Conservation (phyloP, 2,113 vertebrate species). For the Platysteira castanea region DNA sequence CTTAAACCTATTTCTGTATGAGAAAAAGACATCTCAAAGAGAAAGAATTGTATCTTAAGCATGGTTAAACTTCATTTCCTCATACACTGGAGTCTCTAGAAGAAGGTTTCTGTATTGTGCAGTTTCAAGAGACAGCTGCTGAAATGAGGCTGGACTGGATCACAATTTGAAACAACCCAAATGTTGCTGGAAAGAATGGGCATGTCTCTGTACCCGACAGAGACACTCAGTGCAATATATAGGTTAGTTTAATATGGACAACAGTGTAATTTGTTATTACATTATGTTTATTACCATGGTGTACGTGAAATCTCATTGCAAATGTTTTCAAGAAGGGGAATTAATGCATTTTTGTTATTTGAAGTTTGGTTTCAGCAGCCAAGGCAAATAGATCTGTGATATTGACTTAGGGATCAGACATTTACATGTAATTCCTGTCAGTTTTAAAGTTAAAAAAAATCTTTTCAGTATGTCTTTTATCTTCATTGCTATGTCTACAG, state of each 20-base stretch:
- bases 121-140: neutral
- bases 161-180: neutral
- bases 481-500: slow-evolving; percentile 14
- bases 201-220: rapidly evolving
- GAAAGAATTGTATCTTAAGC: neutral
- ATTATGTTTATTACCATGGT: neutral
- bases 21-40: neutral
- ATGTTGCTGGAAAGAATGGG: neutral
- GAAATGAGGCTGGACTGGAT: neutral
- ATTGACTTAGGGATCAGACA: neutral
- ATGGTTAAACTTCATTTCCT: neutral
- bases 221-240: neutral
- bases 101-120: neutral
- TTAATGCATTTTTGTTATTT: neutral
- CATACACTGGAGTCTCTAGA: neutral
- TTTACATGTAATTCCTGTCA: neutral
- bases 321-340: neutral
- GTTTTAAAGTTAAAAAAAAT: neutral
- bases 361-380: neutral
- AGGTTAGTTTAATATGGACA: neutral
- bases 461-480: neutral
- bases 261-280: neutral
- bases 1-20: neutral
- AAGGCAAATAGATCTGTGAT: neutral
- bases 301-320: neutral